Base-by-base conservation (phyloP, 1,140 invertebrate species). In the Drosophila pseudoananassae region DNA sequence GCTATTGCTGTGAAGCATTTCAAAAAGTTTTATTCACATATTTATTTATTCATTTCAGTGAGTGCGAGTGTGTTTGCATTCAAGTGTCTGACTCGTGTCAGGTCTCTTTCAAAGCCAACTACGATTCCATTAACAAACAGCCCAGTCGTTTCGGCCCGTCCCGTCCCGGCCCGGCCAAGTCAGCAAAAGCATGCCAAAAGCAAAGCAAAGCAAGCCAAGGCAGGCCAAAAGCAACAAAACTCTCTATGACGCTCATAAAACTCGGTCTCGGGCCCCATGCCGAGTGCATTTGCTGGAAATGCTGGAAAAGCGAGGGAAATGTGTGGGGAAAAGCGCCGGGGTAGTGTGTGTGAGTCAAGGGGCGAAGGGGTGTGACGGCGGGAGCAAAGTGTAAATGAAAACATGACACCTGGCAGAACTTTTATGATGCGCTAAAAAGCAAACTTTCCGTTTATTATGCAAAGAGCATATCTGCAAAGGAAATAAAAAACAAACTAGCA, bases 371-470 rank as follows among this genome's bases (percentile, higher is more conserved):
- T 3, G 33, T 12, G 33, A 12, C 31, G 4, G 33, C 10, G 33
- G n/a, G 58, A 57, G 76, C 57, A 77, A 75, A 82, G 78, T 87
- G 83, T 87, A 88, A 87, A 87, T 87, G 83, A 87, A 87, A 88
- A 88, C 83, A 87, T 87, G 83, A 88, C 82, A 87, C 82, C 82
- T 87, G 78, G 60, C 65, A 59, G 40, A 85, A 85, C 78, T 85
- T 85, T 85, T 88, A 70, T 66, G 65, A 82, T 82, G 70, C 59
- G 74, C 73, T 87, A 77, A 81, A 87, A 73, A 66, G 66, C 45
- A 77, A 85, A 85, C 64, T 87, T 84, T 77, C 33, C 68, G 64
- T 79, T 79, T 76, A 82, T 78, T 76, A 71, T 78, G 76, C 70
- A 83, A 70, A 70, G 63, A 74, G 54, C 53, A 58, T 56, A 66